A percentile compares a stretch with the other conserved stretches of the same genome.
phyloP scores from a whole-genome alignment of 2,113 vertebrate genomes.

The Papio anubis region DNA sequence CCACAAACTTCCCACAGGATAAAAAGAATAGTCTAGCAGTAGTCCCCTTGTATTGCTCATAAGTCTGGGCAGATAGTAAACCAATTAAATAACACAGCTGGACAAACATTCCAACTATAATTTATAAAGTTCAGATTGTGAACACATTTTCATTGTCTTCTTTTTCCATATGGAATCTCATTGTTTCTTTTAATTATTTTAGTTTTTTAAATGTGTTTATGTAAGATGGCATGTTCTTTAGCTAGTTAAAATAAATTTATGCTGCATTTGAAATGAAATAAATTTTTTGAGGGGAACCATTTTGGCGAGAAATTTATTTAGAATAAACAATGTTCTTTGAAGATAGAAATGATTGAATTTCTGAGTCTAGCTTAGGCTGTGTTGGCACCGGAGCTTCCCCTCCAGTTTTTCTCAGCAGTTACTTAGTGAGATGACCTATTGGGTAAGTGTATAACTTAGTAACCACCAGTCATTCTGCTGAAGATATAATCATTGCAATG shows the following conservation, averaged over 20 bases:
- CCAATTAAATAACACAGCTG: constrained; percentile 71
- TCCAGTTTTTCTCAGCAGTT: background rate
- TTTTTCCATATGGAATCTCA: constrained; percentile 62
- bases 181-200: constrained; percentile 70
- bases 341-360: background rate
- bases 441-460: background rate
- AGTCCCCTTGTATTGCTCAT: constrained; percentile 39
- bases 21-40: constrained; percentile 7
- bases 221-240: constrained; percentile 39
- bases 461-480: background rate
- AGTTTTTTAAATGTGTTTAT: constrained; percentile 55
- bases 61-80: constrained; percentile 66
- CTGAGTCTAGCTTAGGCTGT: background rate
- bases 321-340: background rate
- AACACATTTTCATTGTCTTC: constrained; percentile 66
- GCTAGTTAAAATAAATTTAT: constrained; percentile 48
- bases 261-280: constrained; percentile 36
- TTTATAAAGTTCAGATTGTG: constrained; percentile 52
- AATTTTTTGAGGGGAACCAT: constrained; percentile 15
- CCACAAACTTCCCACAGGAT: background rate
- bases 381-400: background rate
- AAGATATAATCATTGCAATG: background rate
- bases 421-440: background rate
- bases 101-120: constrained; percentile 54
- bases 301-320: constrained; percentile 34